A percentile compares a stretch with the other conserved stretches of the same genome.
These are phyloP conservation scores for Triplophysa tibetana DNA, from an alignment of 2,113 vertebrate species.

Conservation along the genomic window DNA sequence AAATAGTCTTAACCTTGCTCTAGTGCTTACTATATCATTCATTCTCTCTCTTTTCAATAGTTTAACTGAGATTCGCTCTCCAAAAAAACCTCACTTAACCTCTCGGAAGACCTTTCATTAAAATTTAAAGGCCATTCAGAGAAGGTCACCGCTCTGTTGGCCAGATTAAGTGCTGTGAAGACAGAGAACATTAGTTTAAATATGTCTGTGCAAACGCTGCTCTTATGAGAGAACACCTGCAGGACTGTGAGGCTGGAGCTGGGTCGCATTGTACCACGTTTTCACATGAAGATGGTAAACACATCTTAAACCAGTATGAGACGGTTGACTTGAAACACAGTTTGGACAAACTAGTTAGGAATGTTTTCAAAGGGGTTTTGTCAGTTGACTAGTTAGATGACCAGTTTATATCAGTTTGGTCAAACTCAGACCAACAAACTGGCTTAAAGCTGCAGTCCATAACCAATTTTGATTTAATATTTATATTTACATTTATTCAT, in stretches of 20 bases:
- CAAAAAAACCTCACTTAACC: slow-evolving; percentile 39
- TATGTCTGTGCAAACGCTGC: slow-evolving; percentile 11
- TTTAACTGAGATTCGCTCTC: slow-evolving; percentile 29
- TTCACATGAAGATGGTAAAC: too few species aligned
- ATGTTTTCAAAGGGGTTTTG: too few species aligned
- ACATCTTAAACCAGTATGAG: too few species aligned
- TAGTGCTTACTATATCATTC: slow-evolving; percentile 18
- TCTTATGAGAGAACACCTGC: neutral
- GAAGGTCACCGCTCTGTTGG: slow-evolving; percentile 28
- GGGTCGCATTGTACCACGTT: neutral
- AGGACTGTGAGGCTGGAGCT: neutral
- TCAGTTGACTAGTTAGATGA: too few species aligned
- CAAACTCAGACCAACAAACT: too few species aligned
- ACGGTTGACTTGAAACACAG: too few species aligned
- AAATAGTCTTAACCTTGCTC: slow-evolving; percentile 2
- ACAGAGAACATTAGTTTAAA: slow-evolving; percentile 36
- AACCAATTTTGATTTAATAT: too few species aligned
- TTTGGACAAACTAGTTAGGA: too few species aligned
- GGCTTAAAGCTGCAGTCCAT: too few species aligned
- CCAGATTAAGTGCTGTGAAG: slow-evolving; percentile 45
- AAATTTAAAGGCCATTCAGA: slow-evolving; percentile 48
- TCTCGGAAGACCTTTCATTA: slow-evolving; percentile 47
- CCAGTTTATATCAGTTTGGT: too few species aligned
- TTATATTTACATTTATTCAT: too few species aligned
- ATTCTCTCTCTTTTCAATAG: neutral